phyloP scores from a whole-genome alignment of 64 coral and sea anemone species.

The Montipora sp. region DNA sequence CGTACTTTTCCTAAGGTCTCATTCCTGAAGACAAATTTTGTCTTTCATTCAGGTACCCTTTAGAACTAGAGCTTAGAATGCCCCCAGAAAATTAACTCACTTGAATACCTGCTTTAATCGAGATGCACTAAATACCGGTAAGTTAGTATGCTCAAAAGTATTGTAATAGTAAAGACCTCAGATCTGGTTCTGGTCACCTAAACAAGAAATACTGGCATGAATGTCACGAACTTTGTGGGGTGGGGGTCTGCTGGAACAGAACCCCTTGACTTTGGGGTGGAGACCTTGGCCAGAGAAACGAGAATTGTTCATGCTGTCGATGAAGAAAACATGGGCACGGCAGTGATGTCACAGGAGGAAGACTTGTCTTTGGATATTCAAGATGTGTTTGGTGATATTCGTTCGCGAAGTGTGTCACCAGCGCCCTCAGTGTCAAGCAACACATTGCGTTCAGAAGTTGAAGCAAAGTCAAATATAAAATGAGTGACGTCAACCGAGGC shows the following conservation, averaged over 20 bases:
- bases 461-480: constrained; percentile 11
- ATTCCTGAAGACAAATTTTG: not conserved
- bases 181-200: constrained; percentile 63
- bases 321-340: not conserved
- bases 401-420: constrained; percentile 1
- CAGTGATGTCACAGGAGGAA: not conserved
- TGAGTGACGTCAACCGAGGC: constrained; percentile 13
- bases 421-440: constrained; percentile 20
- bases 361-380: not conserved
- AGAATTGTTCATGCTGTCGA: too few relatives aligned
- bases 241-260: constrained; percentile 40
- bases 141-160: not conserved
- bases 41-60: not conserved
- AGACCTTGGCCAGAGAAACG: constrained; percentile 4
- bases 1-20: not conserved
- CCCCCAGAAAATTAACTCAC: not conserved
- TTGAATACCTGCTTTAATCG: not conserved
- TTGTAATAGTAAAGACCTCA: constrained; percentile 7
- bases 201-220: constrained; percentile 67
- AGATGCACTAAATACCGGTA: not conserved
- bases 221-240: constrained; percentile 67
- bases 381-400: constrained; percentile 28
- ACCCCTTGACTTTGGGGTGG: constrained; percentile 52
- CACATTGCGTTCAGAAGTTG: not conserved
- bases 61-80: constrained; percentile 1